Conservation (phyloP, 2,888 invertebrate genomes). For the Syritta pipiens region DNA sequence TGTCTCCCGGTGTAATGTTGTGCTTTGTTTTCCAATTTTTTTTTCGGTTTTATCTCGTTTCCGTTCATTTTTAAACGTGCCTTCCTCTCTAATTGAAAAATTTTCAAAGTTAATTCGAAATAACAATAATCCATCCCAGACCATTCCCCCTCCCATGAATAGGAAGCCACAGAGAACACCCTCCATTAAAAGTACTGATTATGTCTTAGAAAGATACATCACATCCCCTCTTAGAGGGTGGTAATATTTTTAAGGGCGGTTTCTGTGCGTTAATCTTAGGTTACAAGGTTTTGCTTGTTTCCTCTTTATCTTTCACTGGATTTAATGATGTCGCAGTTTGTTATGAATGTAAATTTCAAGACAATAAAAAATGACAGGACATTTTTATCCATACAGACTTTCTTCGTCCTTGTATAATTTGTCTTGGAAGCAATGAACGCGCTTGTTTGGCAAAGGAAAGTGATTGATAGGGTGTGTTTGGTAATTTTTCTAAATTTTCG, state of each 20-base stretch:
- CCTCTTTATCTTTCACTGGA: not conserved
- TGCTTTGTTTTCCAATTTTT: too few species aligned
- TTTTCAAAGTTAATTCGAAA: conserved; percentile 30
- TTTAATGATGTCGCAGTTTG: conserved; percentile 26
- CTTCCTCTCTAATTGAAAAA: conserved; percentile 29
- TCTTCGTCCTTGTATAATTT: conserved; percentile 1
- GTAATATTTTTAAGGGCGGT: too few species aligned
- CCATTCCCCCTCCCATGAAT: too few species aligned
- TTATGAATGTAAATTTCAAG: conserved; percentile 12
- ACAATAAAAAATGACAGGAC: not conserved
- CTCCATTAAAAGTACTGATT: conserved; percentile 5
- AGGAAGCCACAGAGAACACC: not conserved
- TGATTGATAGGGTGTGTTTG: too few species aligned
- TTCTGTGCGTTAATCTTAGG: conserved; percentile 15
- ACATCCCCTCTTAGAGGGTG: too few species aligned
- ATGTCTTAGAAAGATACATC: not conserved
- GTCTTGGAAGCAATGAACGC: not conserved
- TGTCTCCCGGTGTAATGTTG: not conserved
- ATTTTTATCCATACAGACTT: not conserved
- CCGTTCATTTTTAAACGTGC: too few species aligned
- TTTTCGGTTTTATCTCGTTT: too few species aligned
- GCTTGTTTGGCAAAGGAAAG: too few species aligned
- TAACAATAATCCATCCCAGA: conserved; percentile 3
- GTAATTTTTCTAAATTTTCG: too few species aligned
- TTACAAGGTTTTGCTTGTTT: conserved; percentile 12